phyloP scores from a whole-genome alignment of 2,797 vertebrate species.

The Delichon dasypus region DNA sequence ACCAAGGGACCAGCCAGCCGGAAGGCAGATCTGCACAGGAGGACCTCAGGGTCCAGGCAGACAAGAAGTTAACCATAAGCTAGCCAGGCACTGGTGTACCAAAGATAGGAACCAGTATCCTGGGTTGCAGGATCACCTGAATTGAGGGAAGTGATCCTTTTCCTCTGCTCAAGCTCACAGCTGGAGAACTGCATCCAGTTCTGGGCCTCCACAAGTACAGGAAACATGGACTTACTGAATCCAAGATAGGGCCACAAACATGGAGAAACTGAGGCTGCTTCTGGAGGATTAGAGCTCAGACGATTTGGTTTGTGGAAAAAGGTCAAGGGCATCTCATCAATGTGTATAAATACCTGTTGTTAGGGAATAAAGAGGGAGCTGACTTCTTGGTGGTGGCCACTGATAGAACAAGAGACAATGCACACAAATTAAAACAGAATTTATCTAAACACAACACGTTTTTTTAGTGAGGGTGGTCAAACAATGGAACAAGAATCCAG shows the following conservation, averaged over 20 bases:
- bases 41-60: not conserved
- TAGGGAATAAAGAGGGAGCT: not conserved
- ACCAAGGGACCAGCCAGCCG: not conserved
- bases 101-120: not conserved
- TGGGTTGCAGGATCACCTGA: not conserved
- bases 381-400: not conserved
- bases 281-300: not conserved
- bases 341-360: not conserved
- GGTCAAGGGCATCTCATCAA: accelerated
- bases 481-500: accelerated
- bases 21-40: not conserved
- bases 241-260: not conserved
- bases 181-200: not conserved
- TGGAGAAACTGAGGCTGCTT: not conserved
- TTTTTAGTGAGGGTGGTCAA: not conserved
- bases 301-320: not conserved
- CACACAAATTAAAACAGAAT: not conserved
- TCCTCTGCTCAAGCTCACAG: not conserved
- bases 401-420: not conserved
- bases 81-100: not conserved
- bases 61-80: not conserved
- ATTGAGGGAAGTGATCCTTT: not conserved
- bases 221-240: not conserved
- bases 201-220: not conserved
- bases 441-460: not conserved